Conservation (phyloP, 1,140 invertebrate genomes). For the Lutraria rhynchaena region DNA sequence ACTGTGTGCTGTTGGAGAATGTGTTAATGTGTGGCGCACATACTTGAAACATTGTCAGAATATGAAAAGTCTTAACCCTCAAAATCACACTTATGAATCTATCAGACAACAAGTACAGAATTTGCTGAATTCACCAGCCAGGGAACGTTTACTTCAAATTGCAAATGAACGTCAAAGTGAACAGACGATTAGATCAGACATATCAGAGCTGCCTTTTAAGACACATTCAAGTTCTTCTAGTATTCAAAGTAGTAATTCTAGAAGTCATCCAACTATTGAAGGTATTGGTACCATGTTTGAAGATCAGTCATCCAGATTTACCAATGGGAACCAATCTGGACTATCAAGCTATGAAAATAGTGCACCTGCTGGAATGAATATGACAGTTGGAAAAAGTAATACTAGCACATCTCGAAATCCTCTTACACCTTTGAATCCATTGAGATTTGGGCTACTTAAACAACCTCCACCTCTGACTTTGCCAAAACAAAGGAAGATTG, state of each 20-base stretch:
- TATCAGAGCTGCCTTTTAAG: not conserved
- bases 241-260: not conserved
- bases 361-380: not conserved
- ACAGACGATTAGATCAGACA: constrained; percentile 15
- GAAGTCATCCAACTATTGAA: not conserved
- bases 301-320: not conserved
- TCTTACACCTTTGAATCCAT: constrained; percentile 25
- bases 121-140: constrained; percentile 62
- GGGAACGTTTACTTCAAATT: constrained; percentile 56
- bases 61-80: constrained; percentile 75
- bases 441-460: constrained; percentile 19
- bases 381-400: not conserved
- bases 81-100: constrained; percentile 67
- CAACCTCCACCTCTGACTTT: constrained; percentile 17
- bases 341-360: not conserved
- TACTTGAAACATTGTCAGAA: constrained; percentile 78
- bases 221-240: not conserved
- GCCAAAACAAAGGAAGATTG: constrained; percentile 4
- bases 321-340: not conserved
- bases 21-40: constrained; percentile 73
- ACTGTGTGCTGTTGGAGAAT: constrained; percentile 76
- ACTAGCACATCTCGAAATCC: constrained; percentile 1
- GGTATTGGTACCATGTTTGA: not conserved
- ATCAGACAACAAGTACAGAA: constrained; percentile 71
- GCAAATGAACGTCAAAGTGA: constrained; percentile 42